Evolutionary conservation across 2,888 invertebrate species (phyloP), one percentile per base, ranked within the genome.

Genomic region (Drosophila subsilvestris): DNA sequence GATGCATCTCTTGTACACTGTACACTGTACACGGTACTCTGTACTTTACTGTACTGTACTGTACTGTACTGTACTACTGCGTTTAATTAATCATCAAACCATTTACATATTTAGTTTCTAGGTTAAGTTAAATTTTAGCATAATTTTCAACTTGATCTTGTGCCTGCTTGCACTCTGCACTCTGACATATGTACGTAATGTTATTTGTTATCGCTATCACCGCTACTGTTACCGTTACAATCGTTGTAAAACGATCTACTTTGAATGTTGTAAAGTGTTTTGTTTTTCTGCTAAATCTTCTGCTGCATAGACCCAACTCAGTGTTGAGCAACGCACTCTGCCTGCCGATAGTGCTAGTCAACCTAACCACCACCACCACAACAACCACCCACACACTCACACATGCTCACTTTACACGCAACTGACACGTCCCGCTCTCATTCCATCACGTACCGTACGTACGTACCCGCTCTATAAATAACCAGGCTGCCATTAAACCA

Each of bases 121-220:
- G 66, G 55, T 66, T 66, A 66, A 67, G 66, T 66, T 66, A 67
- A 49, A 2, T 55, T 43, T 49, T 66, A 67, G 66, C 65, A 12
- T 12, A 10, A 65, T 42, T 63, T 29, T 55, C 43, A 8, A 66
- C 12, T 48, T 65, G 9, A 14, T 12, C 47, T 29, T 29, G 54
- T 66, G 37, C 55, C 20, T 67, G 68, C 56, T 32, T 53, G 53
- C 53, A 37, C 37, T n/a, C n/a, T 53, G 53, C 53, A 37, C 37
- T n/a, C n/a, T 37, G 14, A 37, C 2, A 37, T 27, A 9, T 9
- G 9, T 27, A 37, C 6, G 37, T 37, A 37, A n/a, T 22, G 14
- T 53, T 37, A 14, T 42, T 20, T 53, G 20, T 22, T 37, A 18
- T 37, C 20, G 53, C 12, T 20, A 22, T 22, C 18, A 20, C 18